Base-by-base conservation (phyloP, 2,888 invertebrate species). In the Eupithecia subumbrata region DNA sequence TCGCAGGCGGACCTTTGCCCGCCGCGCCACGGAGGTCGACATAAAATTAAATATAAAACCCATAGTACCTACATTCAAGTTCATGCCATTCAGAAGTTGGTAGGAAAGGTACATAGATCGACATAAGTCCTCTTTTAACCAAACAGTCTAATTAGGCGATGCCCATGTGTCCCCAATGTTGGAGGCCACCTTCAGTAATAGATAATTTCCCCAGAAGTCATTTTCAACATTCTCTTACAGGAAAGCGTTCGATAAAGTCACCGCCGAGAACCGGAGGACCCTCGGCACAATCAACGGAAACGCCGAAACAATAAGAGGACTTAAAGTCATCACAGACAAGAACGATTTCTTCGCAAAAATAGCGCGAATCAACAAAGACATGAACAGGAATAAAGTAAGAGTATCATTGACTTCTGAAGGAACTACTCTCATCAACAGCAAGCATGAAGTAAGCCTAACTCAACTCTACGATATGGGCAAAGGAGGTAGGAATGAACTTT, bases 211-310 rank as follows among this genome's bases (percentile, higher is more conserved):
- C 45, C 16, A 45, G 48, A 48, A 48, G 12, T 48, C 18, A 48
- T 48, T 8, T 34, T 16, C 16, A 34, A 60, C 60, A 37, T 37
- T 25, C 40, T 48, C 63, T 84, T 83, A 52, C 79, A 92, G 93
- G 76, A 92, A 89, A 87, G 90, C 89, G n/a, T 92, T 92, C 73
- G 88, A 89, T 60, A 92, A 91, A 82, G 77, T 92, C 60, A 79
- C 89, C 66, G 91, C 90, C 78, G 91, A 92, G 81, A 91, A 92
- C 0, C 85, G 91, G 7, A 82, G 87, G 64, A 79, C 84, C 14
- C 85, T 86, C 45, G 90, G 91, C 11, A 84, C 90, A 25, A 80
- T 84, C 9, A 80, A 82, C 77, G 92, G 90, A 14, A 87, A 86
- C 75, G 86, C 91, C 1, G 92, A 92, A 81, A 88, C 94, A 1